A percentile compares a stretch with the other conserved stretches of the same genome.
phyloP scores from a whole-genome alignment of 2,797 vertebrate genomes.

The Balearica regulorum region DNA sequence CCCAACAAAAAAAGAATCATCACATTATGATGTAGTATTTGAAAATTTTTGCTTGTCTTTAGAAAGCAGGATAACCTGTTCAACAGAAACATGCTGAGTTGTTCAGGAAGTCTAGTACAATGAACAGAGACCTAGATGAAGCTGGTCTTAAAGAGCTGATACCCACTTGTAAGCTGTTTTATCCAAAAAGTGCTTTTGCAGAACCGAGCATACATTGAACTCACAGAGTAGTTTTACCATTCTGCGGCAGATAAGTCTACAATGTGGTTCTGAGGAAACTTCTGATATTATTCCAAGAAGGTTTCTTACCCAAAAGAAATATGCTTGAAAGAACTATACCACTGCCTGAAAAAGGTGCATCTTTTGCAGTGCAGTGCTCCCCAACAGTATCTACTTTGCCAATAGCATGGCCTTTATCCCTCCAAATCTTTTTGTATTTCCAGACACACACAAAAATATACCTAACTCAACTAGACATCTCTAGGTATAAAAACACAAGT shows the following conservation, averaged over 20 bases:
- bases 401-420: not conserved
- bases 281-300: not conserved
- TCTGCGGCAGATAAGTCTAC: not conserved
- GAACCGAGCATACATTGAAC: not conserved
- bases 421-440: not conserved
- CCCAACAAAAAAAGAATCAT: not conserved
- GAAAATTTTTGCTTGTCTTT: not conserved
- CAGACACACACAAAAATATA: not conserved
- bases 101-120: not conserved
- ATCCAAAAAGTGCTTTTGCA: not conserved
- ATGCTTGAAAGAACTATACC: not conserved
- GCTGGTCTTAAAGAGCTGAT: not conserved
- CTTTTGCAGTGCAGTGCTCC: not conserved
- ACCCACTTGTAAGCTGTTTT: not conserved
- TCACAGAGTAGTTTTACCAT: not conserved
- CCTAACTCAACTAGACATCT: not conserved
- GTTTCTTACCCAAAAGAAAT: not conserved
- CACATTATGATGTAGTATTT: not conserved
- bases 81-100: not conserved
- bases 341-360: not conserved
- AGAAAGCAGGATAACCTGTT: not conserved
- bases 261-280: not conserved
- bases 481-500: not conserved
- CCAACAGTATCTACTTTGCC: not conserved
- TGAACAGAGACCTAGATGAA: not conserved